phyloP scores from a whole-genome alignment of 1,140 invertebrate species.

The Drosophila subobscura region DNA sequence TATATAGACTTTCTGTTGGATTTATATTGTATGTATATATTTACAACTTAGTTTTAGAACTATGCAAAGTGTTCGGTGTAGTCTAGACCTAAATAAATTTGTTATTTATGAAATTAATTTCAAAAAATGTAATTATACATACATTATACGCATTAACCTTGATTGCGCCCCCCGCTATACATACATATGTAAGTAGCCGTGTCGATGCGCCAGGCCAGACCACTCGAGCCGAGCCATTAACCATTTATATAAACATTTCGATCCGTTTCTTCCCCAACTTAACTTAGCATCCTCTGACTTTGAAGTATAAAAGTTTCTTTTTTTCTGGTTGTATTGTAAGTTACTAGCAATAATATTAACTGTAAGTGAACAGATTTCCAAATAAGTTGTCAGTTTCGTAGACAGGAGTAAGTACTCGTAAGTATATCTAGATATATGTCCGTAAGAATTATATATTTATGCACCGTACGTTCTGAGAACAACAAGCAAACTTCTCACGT shows the following conservation, averaged over 20 bases:
- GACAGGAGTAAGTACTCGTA: conserved; percentile 37
- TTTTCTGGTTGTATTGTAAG: conserved; percentile 25
- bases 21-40: conserved; percentile 74
- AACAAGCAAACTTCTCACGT: conserved; percentile 40
- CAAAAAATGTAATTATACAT: conserved; percentile 66
- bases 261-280: conserved; percentile 42
- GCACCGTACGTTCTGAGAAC: conserved; percentile 61
- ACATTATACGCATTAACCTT: conserved; percentile 35
- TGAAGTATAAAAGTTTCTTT: conserved; percentile 60
- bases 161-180: conserved; percentile 28
- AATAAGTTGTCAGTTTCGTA: conserved; percentile 57
- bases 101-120: conserved; percentile 68
- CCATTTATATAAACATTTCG: conserved; percentile 20
- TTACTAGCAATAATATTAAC: conserved; percentile 52
- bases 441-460: conserved; percentile 23
- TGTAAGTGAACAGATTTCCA: conserved; percentile 49
- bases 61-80: conserved; percentile 66
- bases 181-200: too few species aligned
- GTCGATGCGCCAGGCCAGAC: conserved; percentile 12
- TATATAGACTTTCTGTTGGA: conserved; percentile 64
- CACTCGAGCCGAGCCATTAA: conserved; percentile 20
- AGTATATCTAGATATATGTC: conserved; percentile 22
- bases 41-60: conserved; percentile 68
- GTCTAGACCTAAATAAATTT: conserved; percentile 60
- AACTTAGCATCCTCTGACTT: conserved; percentile 23